A percentile compares a stretch with the other conserved stretches of the same genome.
phyloP scores from a whole-genome alignment of 2,797 vertebrate species.

The Selene dorsalis region DNA sequence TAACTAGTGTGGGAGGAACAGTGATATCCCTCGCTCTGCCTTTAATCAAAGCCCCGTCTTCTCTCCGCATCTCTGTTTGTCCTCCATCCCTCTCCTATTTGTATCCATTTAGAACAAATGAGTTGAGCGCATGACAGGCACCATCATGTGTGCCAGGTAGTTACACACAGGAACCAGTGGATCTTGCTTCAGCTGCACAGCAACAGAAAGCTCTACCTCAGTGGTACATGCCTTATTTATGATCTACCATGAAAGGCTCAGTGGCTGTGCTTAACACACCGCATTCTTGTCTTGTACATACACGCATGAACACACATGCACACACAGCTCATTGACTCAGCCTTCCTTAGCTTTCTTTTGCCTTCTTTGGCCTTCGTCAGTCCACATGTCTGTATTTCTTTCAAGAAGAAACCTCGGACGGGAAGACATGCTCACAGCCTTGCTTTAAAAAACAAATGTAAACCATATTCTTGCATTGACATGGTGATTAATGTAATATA shows the following conservation, averaged over 20 bases:
- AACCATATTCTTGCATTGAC: not conserved
- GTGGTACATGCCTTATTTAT: conserved; percentile 69
- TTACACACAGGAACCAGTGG: conserved; percentile 21
- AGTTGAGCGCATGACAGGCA: conserved; percentile 22
- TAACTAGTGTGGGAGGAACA: conserved; percentile 32
- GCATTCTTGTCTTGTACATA: conserved; percentile 34
- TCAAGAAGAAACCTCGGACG: conserved; percentile 10
- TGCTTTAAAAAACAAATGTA: not conserved
- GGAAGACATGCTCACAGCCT: not conserved
- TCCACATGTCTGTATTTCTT: conserved; percentile 20
- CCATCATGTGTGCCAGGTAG: conserved; percentile 13
- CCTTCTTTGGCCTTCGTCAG: not conserved
- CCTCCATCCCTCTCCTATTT: conserved; percentile 13
- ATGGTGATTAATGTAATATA: not conserved
- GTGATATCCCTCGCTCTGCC: conserved; percentile 22
- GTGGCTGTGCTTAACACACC: conserved; percentile 44
- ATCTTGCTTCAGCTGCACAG: conserved; percentile 49
- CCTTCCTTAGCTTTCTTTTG: conserved; percentile 5
- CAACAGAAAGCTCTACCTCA: conserved; percentile 43
- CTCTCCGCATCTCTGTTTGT: conserved; percentile 15
- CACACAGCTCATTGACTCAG: not conserved
- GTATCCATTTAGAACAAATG: conserved; percentile 37
- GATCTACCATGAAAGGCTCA: conserved; percentile 45
- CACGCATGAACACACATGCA: conserved; percentile 21
- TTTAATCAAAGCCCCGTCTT: conserved; percentile 15